phyloP scores from a whole-genome alignment of 53 echinoderm and acorn worm genomes.

The Astropecten irregularis region DNA sequence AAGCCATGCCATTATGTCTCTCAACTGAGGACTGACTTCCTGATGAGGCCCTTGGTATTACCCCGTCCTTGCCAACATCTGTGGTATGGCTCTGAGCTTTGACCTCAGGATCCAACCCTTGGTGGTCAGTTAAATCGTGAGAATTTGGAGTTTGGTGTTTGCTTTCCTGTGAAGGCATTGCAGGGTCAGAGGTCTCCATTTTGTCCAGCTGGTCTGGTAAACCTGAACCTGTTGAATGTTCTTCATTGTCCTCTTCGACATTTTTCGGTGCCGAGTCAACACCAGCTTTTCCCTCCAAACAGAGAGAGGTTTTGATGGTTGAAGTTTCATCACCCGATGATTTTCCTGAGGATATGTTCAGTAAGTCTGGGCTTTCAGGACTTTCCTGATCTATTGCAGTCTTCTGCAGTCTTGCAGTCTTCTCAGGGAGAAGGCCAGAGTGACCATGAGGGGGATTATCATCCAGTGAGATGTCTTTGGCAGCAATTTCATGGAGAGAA shows the following conservation, averaged over 20 bases:
- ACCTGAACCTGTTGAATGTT: too few relatives aligned
- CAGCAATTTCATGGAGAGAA: too few relatives aligned
- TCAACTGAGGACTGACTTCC: not conserved
- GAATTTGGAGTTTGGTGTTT: too few relatives aligned
- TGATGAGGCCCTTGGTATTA: not conserved
- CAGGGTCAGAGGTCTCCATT: not conserved
- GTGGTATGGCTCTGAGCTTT: not conserved
- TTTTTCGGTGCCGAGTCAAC: too few relatives aligned
- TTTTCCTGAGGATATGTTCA: not conserved
- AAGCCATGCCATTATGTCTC: not conserved
- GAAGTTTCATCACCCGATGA: not conserved
- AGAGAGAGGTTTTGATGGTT: not conserved
- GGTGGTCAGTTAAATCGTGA: not conserved
- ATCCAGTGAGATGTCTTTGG: too few relatives aligned
- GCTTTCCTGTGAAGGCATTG: not conserved
- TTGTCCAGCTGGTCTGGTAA: not conserved
- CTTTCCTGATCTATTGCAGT: too few relatives aligned
- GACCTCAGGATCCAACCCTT: not conserved
- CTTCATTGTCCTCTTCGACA: too few relatives aligned
- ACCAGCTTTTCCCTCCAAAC: not conserved
- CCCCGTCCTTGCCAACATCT: not conserved
- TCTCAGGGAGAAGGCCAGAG: too few relatives aligned
- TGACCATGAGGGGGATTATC: too few relatives aligned
- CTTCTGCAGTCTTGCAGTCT: too few relatives aligned
- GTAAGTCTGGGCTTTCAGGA: too few relatives aligned